phyloP scores from a whole-genome alignment of 53 echinoderm and acorn worm genomes.

The Arbacia lixula region DNA sequence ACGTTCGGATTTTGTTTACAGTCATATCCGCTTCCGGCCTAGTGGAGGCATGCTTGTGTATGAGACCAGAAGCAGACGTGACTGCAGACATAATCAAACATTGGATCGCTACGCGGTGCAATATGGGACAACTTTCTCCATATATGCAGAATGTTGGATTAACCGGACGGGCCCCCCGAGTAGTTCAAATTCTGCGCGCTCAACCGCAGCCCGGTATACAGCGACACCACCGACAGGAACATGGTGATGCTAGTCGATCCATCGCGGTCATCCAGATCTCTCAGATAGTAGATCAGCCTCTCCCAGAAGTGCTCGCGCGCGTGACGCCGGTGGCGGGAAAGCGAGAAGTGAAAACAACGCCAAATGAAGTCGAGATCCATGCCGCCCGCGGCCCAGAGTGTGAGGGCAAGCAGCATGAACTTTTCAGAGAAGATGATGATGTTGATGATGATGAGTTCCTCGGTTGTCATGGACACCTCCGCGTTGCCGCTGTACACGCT shows the following conservation, averaged over 20 bases:
- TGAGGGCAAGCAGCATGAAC: conserved; percentile 69
- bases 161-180: not conserved
- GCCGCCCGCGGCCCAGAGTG: conserved; percentile 65
- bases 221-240: conserved; percentile 63
- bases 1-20: no score
- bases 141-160: no score
- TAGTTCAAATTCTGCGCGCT: conserved; percentile 68
- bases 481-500: conserved; percentile 49
- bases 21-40: no score
- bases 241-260: conserved; percentile 29
- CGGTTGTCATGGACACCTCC: not conserved
- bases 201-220: conserved; percentile 71
- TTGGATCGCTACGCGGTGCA: no score
- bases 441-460: conserved; percentile 53
- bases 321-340: conserved; percentile 62
- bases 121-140: no score
- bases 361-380: conserved; percentile 66
- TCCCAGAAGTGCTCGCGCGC: conserved; percentile 79
- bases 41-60: no score
- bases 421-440: conserved; percentile 77
- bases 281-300: conserved; percentile 55
- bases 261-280: conserved; percentile 56
- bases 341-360: conserved; percentile 70
- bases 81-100: no score
- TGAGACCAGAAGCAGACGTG: no score